phyloP scores from a whole-genome alignment of 2,113 vertebrate species.

The Zosterops borbonicus region DNA sequence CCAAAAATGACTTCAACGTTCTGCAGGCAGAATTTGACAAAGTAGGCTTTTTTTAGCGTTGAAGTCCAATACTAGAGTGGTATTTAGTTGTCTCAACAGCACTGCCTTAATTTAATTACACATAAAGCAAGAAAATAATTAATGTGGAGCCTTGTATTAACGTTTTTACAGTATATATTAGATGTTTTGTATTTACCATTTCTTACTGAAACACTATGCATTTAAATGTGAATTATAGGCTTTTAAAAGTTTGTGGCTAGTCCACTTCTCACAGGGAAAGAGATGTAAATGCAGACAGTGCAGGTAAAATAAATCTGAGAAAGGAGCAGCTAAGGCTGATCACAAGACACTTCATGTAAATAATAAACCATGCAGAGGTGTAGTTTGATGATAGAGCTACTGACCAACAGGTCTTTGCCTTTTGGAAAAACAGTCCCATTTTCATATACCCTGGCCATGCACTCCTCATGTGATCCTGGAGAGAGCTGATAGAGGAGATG shows the following conservation, averaged over 20 bases:
- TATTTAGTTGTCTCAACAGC: neutral
- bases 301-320: neutral
- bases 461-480: neutral
- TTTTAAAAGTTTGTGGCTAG: neutral
- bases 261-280: neutral
- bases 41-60: constrained; percentile 62
- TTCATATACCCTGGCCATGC: neutral
- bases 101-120: neutral
- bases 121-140: neutral
- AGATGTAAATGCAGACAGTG: neutral
- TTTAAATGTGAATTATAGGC: neutral
- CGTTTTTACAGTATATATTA: neutral
- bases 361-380: fast-evolving
- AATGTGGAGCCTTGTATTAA: fast-evolving
- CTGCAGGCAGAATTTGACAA: constrained; percentile 84
- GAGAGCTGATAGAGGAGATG: neutral
- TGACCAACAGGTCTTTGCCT: fast-evolving
- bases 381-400: neutral
- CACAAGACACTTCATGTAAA: neutral
- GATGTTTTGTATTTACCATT: neutral
- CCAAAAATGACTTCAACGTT: constrained; percentile 76
- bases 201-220: neutral
- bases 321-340: neutral
- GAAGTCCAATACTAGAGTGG: neutral
- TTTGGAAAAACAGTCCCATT: neutral